Evolutionary conservation across 2,797 vertebrate genomes (phyloP).

Genomic region (Rhincodon typus): DNA sequence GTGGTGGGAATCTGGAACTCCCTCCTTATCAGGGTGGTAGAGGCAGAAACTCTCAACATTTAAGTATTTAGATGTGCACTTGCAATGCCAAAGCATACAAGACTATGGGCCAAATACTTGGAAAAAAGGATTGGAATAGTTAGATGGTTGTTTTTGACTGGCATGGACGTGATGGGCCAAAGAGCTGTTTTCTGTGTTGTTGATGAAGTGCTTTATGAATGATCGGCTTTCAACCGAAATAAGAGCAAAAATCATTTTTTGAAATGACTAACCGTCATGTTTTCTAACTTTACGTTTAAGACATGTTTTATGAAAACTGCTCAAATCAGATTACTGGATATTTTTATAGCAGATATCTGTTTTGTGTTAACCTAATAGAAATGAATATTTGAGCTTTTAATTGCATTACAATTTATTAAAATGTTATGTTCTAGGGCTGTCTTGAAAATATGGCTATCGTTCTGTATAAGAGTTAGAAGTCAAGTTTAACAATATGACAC

Average conservation of each 20-base stretch:
- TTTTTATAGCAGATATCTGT: too few relatives aligned
- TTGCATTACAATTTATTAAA: neutral
- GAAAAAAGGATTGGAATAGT: too few relatives aligned
- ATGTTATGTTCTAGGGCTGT: neutral
- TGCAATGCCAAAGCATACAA: too few relatives aligned
- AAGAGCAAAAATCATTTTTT: neutral
- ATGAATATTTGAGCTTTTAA: neutral
- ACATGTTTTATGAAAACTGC: neutral
- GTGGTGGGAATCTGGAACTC: too few relatives aligned
- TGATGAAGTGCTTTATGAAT: neutral
- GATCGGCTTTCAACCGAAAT: neutral
- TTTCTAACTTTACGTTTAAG: neutral
- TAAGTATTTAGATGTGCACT: too few relatives aligned
- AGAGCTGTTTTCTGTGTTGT: neutral
- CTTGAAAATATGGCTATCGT: conserved; percentile 1
- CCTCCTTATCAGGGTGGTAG: too few relatives aligned
- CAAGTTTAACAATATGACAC: neutral
- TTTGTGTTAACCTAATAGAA: neutral
- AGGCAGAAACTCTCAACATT: too few relatives aligned
- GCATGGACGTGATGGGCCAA: too few relatives aligned
- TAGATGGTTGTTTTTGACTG: too few relatives aligned
- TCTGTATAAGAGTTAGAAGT: neutral
- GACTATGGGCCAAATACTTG: too few relatives aligned
- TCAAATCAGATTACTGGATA: neutral
- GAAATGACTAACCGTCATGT: neutral